Evolutionary conservation across 2,113 vertebrate species (phyloP), one percentile per base, ranked within the genome.

Genomic region (Anolis sagrei): DNA sequence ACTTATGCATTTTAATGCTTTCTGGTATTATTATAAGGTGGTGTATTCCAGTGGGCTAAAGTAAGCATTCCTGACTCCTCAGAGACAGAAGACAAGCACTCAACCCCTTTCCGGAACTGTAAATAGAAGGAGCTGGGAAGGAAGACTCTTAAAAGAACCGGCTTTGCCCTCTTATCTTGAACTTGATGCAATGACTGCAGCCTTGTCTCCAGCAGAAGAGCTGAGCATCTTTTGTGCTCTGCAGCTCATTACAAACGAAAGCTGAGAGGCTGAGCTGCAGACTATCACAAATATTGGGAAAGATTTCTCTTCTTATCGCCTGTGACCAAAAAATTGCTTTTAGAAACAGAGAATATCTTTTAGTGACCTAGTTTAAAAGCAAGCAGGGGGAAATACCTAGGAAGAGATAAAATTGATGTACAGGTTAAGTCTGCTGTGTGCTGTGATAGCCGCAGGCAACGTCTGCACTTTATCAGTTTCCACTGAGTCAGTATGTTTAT

Each of bases 241-340:
- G 81, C 29, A 89, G 19, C 27, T 51, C 77, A 80, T 68, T 86
- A n/a, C 11, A 75, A 90, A 88, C 64, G 87, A 83, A 78, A 83
- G 44, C 48, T 44, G 83, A 70, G 61, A 58, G 62, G 44, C 66
- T 70, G 91, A 87, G 82, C 73, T 81, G 82, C 51, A 89, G 18
- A 85, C 29, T 83, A 81, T 32, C 66, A 87, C 64, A 90, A 96
- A 91, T 89, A 88, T 5, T 88, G 86, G 29, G 82, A 88, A 69
- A 91, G 81, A 94, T 91, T 94, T 86, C 39, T 87, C 21, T 73
- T 82, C 89, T 96, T 95, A 93, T 95, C 89, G 84, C 11, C 66
- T 34, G 64, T 93, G 81, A 90, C 90, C 54, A 0, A 92, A 95
- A 44, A 95, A 95, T 95, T 93, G 91, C 90, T 91, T 92, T 94